phyloP scores from a whole-genome alignment of 2,888 invertebrate species.

The Eristalinus sepulchralis region DNA sequence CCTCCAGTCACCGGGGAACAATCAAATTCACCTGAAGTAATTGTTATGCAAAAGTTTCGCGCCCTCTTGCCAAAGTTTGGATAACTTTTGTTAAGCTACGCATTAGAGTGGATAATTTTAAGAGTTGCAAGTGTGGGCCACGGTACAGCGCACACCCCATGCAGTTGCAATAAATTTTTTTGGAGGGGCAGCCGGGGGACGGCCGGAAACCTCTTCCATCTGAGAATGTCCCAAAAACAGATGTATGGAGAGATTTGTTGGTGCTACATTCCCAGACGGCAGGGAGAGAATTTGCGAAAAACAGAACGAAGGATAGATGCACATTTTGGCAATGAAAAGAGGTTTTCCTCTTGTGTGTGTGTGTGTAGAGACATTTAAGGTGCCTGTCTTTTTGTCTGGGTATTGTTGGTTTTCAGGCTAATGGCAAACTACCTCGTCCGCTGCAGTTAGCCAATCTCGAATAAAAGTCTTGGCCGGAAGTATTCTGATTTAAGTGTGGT shows the following conservation, averaged over 20 bases:
- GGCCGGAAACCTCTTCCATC: background rate
- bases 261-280: background rate
- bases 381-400: background rate
- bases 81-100: conserved; percentile 60
- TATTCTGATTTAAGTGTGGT: background rate
- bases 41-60: conserved; percentile 67
- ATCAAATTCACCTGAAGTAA: conserved; percentile 71
- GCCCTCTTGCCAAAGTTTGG: conserved; percentile 50
- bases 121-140: conserved; percentile 26
- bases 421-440: background rate
- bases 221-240: background rate
- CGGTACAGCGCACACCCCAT: background rate
- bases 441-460: background rate
- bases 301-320: background rate
- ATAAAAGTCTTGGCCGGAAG: background rate
- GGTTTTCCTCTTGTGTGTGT: background rate
- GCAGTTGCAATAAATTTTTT: conserved; percentile 31
- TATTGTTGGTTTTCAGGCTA: background rate
- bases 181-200: background rate
- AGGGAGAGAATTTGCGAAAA: background rate
- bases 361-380: background rate
- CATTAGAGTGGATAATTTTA: conserved; percentile 53
- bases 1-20: conserved; percentile 62
- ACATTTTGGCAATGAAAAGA: background rate
- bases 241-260: background rate